phyloP scores from a whole-genome alignment of 2,113 vertebrate genomes.

The Carassius gibelio region DNA sequence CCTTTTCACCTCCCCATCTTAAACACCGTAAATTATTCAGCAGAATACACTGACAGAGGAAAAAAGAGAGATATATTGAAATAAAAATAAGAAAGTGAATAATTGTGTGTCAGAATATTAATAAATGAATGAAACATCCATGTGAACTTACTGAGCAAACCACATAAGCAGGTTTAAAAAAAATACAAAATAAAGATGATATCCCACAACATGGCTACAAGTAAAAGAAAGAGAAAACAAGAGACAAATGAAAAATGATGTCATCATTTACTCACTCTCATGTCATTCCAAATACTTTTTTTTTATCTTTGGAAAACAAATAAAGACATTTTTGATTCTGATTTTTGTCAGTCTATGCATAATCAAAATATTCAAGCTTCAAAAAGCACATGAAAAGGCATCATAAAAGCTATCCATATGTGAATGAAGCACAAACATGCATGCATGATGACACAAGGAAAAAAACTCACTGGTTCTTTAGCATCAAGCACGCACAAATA shows the following conservation, averaged over 20 bases:
- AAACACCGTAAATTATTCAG: slow-evolving; percentile 39
- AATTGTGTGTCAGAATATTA: not conserved
- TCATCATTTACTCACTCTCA: not conserved
- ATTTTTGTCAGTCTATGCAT: not conserved
- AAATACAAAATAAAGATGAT: not conserved
- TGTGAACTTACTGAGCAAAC: not conserved
- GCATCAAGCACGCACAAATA: not conserved
- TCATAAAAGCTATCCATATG: not conserved
- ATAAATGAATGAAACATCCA: not conserved
- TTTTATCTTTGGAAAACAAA: too few species aligned
- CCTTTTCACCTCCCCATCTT: slow-evolving; percentile 12
- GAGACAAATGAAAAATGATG: not conserved
- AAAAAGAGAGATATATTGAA: not conserved
- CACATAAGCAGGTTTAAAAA: not conserved
- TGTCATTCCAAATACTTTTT: too few species aligned
- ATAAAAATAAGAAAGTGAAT: not conserved
- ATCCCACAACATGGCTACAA: not conserved
- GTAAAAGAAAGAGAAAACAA: not conserved
- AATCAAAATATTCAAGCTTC: not conserved
- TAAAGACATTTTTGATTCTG: not conserved
- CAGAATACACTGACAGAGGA: not conserved
- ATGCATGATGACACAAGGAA: not conserved
- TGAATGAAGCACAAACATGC: not conserved
- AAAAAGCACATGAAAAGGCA: not conserved
- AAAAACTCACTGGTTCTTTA: not conserved